Evolutionary conservation across 2,888 invertebrate genomes (phyloP).

Genomic region (Heliconius aoede): DNA sequence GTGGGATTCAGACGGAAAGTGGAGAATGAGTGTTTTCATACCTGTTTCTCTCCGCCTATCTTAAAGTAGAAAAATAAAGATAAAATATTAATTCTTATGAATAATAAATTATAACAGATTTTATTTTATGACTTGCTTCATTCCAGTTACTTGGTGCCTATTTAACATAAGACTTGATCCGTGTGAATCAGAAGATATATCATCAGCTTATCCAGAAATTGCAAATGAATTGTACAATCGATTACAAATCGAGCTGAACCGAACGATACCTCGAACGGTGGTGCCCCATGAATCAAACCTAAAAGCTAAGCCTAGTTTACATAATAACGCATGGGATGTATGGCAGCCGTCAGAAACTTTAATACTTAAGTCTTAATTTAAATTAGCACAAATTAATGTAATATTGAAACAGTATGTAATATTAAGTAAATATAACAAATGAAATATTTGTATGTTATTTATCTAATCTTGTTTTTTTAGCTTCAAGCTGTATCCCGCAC

Average conservation of each 20-base stretch:
- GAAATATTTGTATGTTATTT: background rate
- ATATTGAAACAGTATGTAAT: background rate
- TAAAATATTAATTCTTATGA: no score
- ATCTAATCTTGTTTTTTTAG: background rate
- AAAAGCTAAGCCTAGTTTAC: conserved; percentile 59
- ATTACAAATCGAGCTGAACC: conserved; percentile 57
- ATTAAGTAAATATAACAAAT: background rate
- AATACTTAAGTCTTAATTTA: background rate
- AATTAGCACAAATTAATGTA: background rate
- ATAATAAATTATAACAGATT: background rate
- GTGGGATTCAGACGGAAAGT: no score
- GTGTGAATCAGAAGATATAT: conserved; percentile 67
- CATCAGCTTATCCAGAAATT: conserved; percentile 57
- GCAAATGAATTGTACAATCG: conserved; percentile 53
- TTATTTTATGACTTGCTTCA: conserved; percentile 21
- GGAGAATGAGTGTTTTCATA: no score
- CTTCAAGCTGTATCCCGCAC: background rate
- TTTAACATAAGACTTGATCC: conserved; percentile 71
- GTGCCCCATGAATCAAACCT: conserved; percentile 61
- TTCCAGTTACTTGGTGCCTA: conserved; percentile 65
- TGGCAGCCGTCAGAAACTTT: conserved; percentile 51
- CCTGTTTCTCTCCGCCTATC: no score
- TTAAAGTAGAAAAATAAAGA: no score
- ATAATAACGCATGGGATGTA: conserved; percentile 68
- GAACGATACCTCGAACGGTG: conserved; percentile 58